Percentiles rank a stretch among this genome's conserved stretches.
phyloP scores from a whole-genome alignment of 2,888 invertebrate genomes.

The Odontomyia ornata region DNA sequence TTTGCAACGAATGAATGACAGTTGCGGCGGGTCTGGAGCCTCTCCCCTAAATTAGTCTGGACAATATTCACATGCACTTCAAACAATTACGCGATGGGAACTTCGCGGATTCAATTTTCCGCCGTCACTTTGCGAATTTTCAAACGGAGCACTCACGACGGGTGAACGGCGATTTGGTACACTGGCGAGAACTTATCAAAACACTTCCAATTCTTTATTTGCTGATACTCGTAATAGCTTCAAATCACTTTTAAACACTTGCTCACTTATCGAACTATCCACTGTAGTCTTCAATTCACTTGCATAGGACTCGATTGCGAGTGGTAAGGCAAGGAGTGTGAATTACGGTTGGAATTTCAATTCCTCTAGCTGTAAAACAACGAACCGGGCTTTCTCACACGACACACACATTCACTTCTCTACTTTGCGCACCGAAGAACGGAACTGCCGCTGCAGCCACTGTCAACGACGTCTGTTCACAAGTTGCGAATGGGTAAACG shows the following conservation, averaged over 20 bases:
- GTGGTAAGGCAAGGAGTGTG: no score
- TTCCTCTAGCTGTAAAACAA: neutral
- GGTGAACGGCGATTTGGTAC: neutral
- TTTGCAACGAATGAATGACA: neutral
- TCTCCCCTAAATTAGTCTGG: conserved; percentile 5
- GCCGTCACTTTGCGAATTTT: neutral
- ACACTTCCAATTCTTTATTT: neutral
- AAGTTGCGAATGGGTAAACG: conserved; percentile 19
- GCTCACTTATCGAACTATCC: neutral
- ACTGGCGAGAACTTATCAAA: neutral
- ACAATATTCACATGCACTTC: conserved; percentile 25
- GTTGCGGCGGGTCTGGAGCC: neutral
- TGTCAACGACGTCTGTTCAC: conserved; percentile 19
- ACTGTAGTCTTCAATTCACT: conserved; percentile 8
- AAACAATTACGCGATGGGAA: neutral
- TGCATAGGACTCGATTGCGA: neutral
- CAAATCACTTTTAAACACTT: neutral
- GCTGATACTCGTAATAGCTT: neutral
- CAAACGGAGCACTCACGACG: neutral
- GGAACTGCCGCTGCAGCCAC: conserved; percentile 30
- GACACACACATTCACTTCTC: conserved; percentile 13
- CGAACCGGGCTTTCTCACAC: neutral
- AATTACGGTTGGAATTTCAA: neutral
- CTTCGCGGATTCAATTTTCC: neutral
- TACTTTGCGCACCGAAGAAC: conserved; percentile 25